phyloP scores from a whole-genome alignment of 2,888 invertebrate genomes.

The Pelosia muscerda region DNA sequence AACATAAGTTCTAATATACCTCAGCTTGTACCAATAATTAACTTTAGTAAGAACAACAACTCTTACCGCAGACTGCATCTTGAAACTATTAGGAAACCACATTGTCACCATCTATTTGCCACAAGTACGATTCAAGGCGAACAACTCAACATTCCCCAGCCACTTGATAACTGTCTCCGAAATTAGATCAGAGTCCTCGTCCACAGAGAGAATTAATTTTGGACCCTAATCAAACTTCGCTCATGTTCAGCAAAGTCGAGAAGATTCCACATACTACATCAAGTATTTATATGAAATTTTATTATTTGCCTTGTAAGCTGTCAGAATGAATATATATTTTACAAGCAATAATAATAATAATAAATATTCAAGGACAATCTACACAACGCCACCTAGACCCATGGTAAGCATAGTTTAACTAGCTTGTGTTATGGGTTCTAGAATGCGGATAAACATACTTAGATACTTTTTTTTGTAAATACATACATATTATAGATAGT shows the following conservation, averaged over 20 bases:
- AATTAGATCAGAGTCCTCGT: constrained; percentile 70
- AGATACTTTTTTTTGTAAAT: too few species aligned
- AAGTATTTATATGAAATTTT: constrained; percentile 11
- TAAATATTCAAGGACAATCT: too few species aligned
- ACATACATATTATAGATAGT: too few species aligned
- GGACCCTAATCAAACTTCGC: constrained; percentile 76
- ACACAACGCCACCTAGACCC: too few species aligned
- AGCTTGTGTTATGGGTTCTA: too few species aligned
- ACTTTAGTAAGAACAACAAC: constrained; percentile 8
- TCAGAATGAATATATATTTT: constrained; percentile 13
- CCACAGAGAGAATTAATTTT: constrained; percentile 72
- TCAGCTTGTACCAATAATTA: neutral
- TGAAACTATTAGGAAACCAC: constrained; percentile 26
- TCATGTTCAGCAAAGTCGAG: constrained; percentile 59
- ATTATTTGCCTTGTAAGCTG: constrained; percentile 1
- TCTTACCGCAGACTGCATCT: neutral
- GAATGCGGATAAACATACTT: too few species aligned
- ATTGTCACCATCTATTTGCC: constrained; percentile 24
- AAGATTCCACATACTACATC: constrained; percentile 28
- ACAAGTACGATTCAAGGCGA: constrained; percentile 38
- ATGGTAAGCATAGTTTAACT: too few species aligned
- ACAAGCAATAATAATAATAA: too few species aligned
- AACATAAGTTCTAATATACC: neutral
- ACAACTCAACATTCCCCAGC: constrained; percentile 53
- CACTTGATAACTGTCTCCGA: constrained; percentile 68